These are phyloP conservation scores for Drosophila varians DNA, from an alignment of 1,140 invertebrate genomes.

Conservation along the genomic window DNA sequence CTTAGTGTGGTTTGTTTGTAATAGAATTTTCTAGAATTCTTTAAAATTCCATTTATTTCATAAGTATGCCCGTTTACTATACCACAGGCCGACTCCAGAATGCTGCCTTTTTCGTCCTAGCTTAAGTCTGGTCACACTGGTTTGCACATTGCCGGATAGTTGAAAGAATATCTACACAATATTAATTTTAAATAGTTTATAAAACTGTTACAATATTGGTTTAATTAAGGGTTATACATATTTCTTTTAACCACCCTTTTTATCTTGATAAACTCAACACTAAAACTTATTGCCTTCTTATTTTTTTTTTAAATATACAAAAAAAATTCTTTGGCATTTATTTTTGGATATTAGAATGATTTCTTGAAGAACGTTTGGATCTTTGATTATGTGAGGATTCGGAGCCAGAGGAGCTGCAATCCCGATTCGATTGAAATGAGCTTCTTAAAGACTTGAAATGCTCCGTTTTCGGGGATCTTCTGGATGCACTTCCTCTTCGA, in stretches of 20 bases:
- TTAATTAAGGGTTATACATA: no score
- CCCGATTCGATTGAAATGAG: background rate
- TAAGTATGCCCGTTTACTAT: background rate
- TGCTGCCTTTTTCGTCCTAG: background rate
- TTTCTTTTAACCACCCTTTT: no score
- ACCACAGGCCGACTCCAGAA: background rate
- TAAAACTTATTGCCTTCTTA: no score
- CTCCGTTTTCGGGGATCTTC: background rate
- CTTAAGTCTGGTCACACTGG: background rate
- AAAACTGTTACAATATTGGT: no score
- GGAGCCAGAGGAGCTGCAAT: background rate
- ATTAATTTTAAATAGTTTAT: no score
- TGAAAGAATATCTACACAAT: background rate
- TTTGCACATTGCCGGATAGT: background rate
- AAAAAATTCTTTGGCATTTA: background rate
- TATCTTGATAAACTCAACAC: no score
- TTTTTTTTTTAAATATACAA: no score
- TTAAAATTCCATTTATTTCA: background rate
- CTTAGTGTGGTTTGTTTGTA: background rate
- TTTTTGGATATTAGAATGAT: background rate
- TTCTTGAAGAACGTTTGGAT: background rate
- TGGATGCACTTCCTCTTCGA: conserved; percentile 21
- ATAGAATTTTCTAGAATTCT: conserved; percentile 1
- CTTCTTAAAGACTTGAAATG: background rate
- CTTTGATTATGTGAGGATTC: conserved; percentile 9